Percentiles rank a stretch among this genome's conserved stretches.
These are phyloP conservation scores for Liopterus haemorrhoidalis DNA, from an alignment of 2,888 invertebrate species.

Conservation along the genomic window DNA sequence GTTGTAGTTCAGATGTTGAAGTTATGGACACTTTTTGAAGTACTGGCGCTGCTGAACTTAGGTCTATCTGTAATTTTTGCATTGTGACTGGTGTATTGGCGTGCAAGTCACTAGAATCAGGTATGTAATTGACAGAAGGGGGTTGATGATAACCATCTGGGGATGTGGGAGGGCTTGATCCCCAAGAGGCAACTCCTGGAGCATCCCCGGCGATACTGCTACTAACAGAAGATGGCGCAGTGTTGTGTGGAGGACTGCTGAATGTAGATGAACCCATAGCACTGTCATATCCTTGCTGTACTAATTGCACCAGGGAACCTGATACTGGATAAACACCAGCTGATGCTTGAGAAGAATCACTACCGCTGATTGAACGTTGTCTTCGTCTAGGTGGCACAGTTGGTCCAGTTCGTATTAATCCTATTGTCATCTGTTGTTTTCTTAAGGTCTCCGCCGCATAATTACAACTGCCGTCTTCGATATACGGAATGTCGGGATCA, in stretches of 20 bases:
- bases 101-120: conserved; percentile 42
- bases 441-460: conserved; percentile 35
- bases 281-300: conserved; percentile 52
- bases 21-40: conserved; percentile 59
- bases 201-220: conserved; percentile 41
- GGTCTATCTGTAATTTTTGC: conserved; percentile 28
- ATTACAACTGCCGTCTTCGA: conserved; percentile 52
- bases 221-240: conserved; percentile 42
- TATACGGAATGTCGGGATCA: conserved; percentile 62
- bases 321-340: conserved; percentile 44
- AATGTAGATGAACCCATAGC: conserved; percentile 60
- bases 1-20: conserved; percentile 53
- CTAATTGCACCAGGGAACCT: conserved; percentile 43
- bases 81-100: conserved; percentile 39
- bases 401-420: conserved; percentile 38
- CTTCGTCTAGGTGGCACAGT: conserved; percentile 46
- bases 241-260: conserved; percentile 50
- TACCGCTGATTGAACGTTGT: conserved; percentile 48
- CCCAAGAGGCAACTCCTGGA: conserved; percentile 52
- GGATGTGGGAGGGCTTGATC: conserved; percentile 54
- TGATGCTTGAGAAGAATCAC: conserved; percentile 47
- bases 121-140: conserved; percentile 52
- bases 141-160: conserved; percentile 51
- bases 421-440: conserved; percentile 43
- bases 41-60: conserved; percentile 35